Conservation (phyloP, 2,888 invertebrate genomes). For the Pharmacophagus antenor region DNA sequence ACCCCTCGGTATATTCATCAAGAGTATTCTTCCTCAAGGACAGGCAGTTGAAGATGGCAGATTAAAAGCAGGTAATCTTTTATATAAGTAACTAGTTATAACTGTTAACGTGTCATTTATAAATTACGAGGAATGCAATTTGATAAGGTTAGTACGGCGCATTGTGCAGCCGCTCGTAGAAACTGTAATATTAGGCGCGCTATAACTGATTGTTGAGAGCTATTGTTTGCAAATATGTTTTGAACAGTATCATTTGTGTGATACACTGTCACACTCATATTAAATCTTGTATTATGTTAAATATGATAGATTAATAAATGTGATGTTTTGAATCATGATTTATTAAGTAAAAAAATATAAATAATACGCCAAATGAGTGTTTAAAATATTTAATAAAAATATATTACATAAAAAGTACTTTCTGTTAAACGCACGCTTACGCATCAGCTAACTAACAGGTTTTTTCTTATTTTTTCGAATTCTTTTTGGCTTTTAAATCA, state of each 20-base stretch:
- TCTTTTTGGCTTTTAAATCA: no score
- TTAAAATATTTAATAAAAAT: no score
- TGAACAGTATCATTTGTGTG: neutral
- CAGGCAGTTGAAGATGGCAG: slow-evolving; percentile 92
- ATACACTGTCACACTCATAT: neutral
- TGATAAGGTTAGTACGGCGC: slow-evolving; percentile 57
- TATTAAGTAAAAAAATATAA: no score
- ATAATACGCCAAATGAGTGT: no score
- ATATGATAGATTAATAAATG: neutral
- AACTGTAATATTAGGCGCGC: slow-evolving; percentile 45
- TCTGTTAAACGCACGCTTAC: no score
- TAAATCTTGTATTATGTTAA: neutral
- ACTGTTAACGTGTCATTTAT: slow-evolving; percentile 23
- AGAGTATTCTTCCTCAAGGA: slow-evolving; percentile 90
- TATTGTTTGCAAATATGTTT: slow-evolving; percentile 44
- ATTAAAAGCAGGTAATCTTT: slow-evolving; percentile 85
- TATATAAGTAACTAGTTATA: slow-evolving; percentile 3
- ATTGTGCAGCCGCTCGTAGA: slow-evolving; percentile 46
- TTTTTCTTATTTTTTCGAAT: neutral
- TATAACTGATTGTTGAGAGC: slow-evolving; percentile 35
- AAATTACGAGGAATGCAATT: slow-evolving; percentile 48
- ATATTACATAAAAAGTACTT: no score
- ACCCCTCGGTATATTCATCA: slow-evolving; percentile 91
- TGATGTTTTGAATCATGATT: no score
- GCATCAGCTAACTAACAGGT: no score